A percentile compares a stretch with the other conserved stretches of the same genome.
Evolutionary conservation across 2,888 invertebrate genomes (phyloP).

Genomic region (Campoplex capitator): DNA sequence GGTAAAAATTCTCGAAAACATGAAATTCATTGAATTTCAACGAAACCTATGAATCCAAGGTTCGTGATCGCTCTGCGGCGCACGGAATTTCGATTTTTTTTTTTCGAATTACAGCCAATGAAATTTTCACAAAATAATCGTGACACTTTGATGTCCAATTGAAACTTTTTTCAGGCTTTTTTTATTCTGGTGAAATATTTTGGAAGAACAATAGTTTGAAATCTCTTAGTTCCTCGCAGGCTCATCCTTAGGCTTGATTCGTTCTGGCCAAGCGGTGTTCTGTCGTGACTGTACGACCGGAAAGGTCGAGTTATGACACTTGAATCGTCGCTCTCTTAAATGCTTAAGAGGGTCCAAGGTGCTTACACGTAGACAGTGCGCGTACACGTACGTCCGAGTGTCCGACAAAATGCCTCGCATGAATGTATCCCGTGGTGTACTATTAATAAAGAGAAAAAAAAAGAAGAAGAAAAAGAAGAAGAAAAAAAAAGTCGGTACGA

Average conservation of each 20-base stretch:
- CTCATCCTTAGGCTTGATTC: conserved; percentile 74
- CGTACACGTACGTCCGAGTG: conserved; percentile 39
- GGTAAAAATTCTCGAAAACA: neutral
- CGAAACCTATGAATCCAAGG: neutral
- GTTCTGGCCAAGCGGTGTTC: conserved; percentile 38
- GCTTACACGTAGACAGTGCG: conserved; percentile 65
- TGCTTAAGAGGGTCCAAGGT: conserved; percentile 79
- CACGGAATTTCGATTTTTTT: no score
- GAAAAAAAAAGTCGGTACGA: conserved; percentile 9
- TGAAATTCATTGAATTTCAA: neutral
- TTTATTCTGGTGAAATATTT: neutral
- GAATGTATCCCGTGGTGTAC: neutral
- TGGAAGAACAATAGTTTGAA: neutral
- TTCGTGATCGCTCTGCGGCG: no score
- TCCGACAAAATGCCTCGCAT: conserved; percentile 47
- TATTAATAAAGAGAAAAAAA: conserved; percentile 33
- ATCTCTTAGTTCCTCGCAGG: conserved; percentile 13
- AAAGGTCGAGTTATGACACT: conserved; percentile 83
- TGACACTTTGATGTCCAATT: neutral
- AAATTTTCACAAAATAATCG: neutral
- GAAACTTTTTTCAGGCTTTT: neutral
- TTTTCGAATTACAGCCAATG: neutral
- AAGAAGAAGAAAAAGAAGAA: no score
- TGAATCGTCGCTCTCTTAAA: conserved; percentile 79
- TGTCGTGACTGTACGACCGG: conserved; percentile 77